Conservation (phyloP, 2,888 invertebrate species). For the Pecten maximus region DNA sequence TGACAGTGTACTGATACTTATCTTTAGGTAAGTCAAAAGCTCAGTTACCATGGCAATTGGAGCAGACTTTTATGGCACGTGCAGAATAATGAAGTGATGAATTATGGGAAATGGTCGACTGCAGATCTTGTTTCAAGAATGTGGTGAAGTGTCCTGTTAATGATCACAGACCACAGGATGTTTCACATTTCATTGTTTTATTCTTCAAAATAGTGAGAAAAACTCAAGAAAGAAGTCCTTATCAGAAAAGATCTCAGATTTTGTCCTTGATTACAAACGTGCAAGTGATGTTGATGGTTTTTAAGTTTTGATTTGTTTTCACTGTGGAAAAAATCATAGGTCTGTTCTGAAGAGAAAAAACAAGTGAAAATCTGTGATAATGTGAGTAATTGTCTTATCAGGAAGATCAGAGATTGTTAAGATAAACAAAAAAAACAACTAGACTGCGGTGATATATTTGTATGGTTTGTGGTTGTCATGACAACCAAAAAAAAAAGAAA, state of each 20-base stretch:
- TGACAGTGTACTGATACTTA: not conserved
- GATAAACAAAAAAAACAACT: not conserved
- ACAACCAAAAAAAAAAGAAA: not conserved
- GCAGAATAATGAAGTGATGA: slow-evolving; percentile 18
- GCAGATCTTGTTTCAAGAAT: not conserved
- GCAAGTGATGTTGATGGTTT: not conserved
- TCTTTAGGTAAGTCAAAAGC: slow-evolving; percentile 21
- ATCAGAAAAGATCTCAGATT: slow-evolving; percentile 29
- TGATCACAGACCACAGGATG: not conserved
- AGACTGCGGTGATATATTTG: not conserved
- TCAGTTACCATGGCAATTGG: not conserved
- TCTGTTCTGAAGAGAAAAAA: not conserved
- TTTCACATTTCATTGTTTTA: slow-evolving; percentile 13
- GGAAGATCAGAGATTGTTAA: not conserved
- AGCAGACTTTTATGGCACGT: not conserved
- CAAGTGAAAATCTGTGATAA: slow-evolving; percentile 22
- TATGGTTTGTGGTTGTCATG: not conserved
- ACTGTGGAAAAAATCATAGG: not conserved
- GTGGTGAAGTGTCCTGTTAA: not conserved
- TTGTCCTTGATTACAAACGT: slow-evolving; percentile 4
- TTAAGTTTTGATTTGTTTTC: slow-evolving; percentile 4
- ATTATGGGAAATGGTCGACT: slow-evolving; percentile 24
- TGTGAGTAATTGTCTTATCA: not conserved
- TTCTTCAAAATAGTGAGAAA: not conserved
- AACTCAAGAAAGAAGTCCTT: not conserved